Conservation (phyloP, 1,140 invertebrate genomes). For the Meloidogyne floridensis region DNA sequence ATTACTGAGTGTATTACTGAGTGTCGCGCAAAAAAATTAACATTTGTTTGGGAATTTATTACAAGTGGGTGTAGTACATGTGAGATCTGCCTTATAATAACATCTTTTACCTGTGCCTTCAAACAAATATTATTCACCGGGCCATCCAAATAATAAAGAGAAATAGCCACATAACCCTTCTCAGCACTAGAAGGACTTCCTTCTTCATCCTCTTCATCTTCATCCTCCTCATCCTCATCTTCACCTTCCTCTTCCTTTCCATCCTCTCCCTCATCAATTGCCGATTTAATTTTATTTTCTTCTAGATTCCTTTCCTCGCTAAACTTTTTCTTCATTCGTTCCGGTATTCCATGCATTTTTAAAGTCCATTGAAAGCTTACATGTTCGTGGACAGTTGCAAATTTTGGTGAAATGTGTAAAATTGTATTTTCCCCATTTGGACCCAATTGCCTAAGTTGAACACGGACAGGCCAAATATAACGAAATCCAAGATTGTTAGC, state of each 20-base stretch:
- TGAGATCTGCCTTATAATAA: not conserved
- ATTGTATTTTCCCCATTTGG: slow-evolving; percentile 54
- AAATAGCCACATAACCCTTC: slow-evolving; percentile 50
- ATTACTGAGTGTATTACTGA: no score
- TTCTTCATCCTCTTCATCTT: slow-evolving; percentile 19
- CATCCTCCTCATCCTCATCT: slow-evolving; percentile 10
- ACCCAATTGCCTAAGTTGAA: slow-evolving; percentile 45
- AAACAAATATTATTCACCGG: slow-evolving; percentile 42
- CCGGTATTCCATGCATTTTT: slow-evolving; percentile 57
- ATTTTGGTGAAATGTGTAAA: slow-evolving; percentile 62
- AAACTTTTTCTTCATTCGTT: slow-evolving; percentile 37
- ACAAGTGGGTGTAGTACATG: no score
- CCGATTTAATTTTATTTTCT: not conserved
- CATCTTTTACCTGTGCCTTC: slow-evolving; percentile 27
- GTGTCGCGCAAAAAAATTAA: no score
- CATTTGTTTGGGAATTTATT: no score
- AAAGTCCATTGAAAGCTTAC: slow-evolving; percentile 64
- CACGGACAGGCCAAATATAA: slow-evolving; percentile 54
- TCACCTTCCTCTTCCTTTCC: slow-evolving; percentile 31
- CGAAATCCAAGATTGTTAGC: slow-evolving; percentile 42
- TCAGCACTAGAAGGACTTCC: slow-evolving; percentile 19
- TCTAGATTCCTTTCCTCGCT: not conserved
- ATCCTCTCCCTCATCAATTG: slow-evolving; percentile 32
- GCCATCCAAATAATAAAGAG: slow-evolving; percentile 52
- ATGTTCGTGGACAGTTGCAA: slow-evolving; percentile 64